A percentile compares a stretch with the other conserved stretches of the same genome.
phyloP scores from a whole-genome alignment of 1,140 invertebrate genomes.

The Penaeus chinensis region DNA sequence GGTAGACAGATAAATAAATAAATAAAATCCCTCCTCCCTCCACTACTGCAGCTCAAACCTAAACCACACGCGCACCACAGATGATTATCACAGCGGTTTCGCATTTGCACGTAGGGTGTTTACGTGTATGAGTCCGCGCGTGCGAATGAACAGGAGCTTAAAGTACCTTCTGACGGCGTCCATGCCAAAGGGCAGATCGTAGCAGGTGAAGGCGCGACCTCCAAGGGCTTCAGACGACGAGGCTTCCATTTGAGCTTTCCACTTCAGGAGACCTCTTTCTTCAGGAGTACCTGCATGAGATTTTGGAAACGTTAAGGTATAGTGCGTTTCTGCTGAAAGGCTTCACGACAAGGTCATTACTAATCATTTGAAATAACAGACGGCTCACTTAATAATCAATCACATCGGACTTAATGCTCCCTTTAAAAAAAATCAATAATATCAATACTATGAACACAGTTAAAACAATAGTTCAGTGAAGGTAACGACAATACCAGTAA shows the following conservation, averaged over 20 bases:
- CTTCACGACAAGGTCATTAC: neutral
- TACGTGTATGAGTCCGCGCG: neutral
- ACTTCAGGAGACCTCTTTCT: slow-evolving; percentile 18
- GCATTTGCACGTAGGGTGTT: neutral
- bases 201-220: neutral
- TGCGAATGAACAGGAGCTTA: neutral
- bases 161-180: slow-evolving; percentile 8
- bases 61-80: too few relatives aligned
- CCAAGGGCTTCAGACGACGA: neutral
- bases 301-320: neutral
- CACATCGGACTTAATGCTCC: neutral
- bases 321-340: neutral
- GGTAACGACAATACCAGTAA: too few relatives aligned
- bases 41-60: too few relatives aligned
- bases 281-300: neutral
- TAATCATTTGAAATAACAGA: too few relatives aligned
- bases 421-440: neutral
- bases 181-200: slow-evolving; percentile 32
- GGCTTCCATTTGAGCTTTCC: neutral
- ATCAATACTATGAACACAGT: too few relatives aligned
- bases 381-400: too few relatives aligned
- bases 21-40: too few relatives aligned
- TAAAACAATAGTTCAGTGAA: too few relatives aligned
- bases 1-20: neutral
- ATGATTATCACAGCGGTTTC: neutral